Evolutionary conservation across 53 echinoderm and acorn worm genomes (phyloP), one percentile per base, ranked within the genome.

Genomic region (Arbacia lixula): DNA sequence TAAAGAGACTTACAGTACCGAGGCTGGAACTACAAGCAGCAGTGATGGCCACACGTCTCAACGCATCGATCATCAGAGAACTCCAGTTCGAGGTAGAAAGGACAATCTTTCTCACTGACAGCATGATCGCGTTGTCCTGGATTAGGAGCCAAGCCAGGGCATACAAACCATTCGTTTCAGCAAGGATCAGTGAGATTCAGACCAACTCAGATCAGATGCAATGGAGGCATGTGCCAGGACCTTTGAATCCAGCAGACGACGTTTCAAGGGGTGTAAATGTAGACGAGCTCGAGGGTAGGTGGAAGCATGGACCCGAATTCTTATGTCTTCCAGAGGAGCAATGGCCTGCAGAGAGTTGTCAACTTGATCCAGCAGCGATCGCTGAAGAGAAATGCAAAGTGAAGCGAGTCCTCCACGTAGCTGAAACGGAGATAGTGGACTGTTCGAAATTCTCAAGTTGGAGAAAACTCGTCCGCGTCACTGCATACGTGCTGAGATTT

Each of bases 261-360:
- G 56, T 89, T 3, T 84, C 89, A 21, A 88, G 88, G 41, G 84
- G 88, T 8, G 46, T 72, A 29, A 3, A 52, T 20, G 66, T 53
- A 24, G 14, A 76, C 31, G 31, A 85, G 37, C 62, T 89, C 3
- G 24, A 54, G 20, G 60, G n/a, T 6, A 67, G 64, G 35, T 89
- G 89, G 85, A 76, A 30, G 27, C 51, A 89, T 41, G 89, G 89
- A 37, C 89, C 89, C 50, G 65, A 66, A 14, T 89, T 89, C 55
- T 50, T 89, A 6, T 66, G 35, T 42, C 39, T 56, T 28, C 71
- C 71, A 20, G 88, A 89, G 43, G 85, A 76, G 34, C 32, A 86
- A 28, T 81, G 90, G 90, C 89, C 89, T 8, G 66, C 68, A 20
- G 53, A 84, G 14, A 1, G 17, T n/a, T 16, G 43, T 12, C 33